phyloP scores from a whole-genome alignment of 2,113 vertebrate species.

The Pomatostomus ruficeps region DNA sequence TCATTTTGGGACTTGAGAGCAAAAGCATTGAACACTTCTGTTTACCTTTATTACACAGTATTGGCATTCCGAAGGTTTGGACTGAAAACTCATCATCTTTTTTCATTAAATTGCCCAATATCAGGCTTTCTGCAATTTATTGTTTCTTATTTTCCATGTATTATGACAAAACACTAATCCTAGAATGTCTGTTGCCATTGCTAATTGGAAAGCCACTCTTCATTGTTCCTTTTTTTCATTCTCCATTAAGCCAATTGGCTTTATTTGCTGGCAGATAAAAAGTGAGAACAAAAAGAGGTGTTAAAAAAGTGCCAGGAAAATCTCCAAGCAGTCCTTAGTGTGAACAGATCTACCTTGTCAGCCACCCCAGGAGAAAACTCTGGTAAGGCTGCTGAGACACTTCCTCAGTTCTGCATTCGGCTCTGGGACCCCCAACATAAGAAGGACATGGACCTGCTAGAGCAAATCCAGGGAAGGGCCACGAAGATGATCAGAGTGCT shows the following conservation, averaged over 20 bases:
- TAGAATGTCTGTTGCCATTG: background rate
- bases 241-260: background rate
- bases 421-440: background rate
- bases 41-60: constrained; percentile 10
- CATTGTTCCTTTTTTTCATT: background rate
- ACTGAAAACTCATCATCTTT: constrained; percentile 6
- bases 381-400: background rate
- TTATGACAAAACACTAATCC: constrained; percentile 56
- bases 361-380: background rate
- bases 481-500: background rate
- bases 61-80: constrained; percentile 2
- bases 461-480: background rate
- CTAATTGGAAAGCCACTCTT: constrained; percentile 9
- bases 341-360: background rate
- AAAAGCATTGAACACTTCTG: background rate
- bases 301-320: constrained; percentile 5
- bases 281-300: constrained; percentile 41
- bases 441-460: background rate
- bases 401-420: background rate
- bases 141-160: background rate
- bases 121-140: background rate
- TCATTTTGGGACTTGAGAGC: background rate
- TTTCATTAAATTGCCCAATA: constrained; percentile 21
- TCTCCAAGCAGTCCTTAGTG: background rate
- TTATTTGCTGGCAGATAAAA: background rate